These are phyloP conservation scores for Pachliopta kotzebuea DNA, from an alignment of 2,888 invertebrate species.

Conservation along the genomic window DNA sequence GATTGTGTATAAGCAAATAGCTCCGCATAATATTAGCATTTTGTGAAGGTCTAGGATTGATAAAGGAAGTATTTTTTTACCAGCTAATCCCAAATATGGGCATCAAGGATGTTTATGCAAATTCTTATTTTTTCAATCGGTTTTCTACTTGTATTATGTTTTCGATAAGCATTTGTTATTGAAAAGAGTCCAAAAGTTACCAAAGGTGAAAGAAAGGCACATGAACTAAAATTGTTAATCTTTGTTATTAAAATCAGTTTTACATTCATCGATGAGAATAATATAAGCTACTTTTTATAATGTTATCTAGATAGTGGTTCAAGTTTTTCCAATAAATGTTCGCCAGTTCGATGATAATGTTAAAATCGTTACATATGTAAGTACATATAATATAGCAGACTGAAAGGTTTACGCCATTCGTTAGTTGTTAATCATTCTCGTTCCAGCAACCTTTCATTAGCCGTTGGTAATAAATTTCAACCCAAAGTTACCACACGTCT, in stretches of 20 bases:
- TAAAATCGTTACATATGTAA: too few species aligned
- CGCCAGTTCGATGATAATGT: too few species aligned
- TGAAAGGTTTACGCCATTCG: slow-evolving; percentile 2
- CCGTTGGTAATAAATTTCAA: slow-evolving; percentile 3
- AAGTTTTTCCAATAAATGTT: not conserved
- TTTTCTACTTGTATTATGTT: too few species aligned
- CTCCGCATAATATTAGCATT: slow-evolving; percentile 26
- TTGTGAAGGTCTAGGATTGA: slow-evolving; percentile 16
- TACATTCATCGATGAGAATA: too few species aligned
- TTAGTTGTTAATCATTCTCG: slow-evolving; percentile 8
- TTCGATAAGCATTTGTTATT: not conserved
- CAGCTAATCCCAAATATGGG: slow-evolving; percentile 17
- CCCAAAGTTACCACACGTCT: slow-evolving; percentile 1
- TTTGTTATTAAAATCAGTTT: too few species aligned
- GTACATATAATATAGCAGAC: too few species aligned
- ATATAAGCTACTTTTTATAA: too few species aligned
- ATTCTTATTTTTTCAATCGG: too few species aligned
- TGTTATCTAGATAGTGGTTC: too few species aligned
- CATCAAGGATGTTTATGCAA: not conserved
- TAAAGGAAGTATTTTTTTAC: slow-evolving; percentile 18
- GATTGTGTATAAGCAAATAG: slow-evolving; percentile 17
- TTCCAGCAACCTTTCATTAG: slow-evolving; percentile 6
- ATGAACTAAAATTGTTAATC: too few species aligned
- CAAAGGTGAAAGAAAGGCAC: too few species aligned
- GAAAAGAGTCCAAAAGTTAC: not conserved